Conservation (phyloP, 1,140 invertebrate species). For the Daktulosphaira vitifoliae region DNA sequence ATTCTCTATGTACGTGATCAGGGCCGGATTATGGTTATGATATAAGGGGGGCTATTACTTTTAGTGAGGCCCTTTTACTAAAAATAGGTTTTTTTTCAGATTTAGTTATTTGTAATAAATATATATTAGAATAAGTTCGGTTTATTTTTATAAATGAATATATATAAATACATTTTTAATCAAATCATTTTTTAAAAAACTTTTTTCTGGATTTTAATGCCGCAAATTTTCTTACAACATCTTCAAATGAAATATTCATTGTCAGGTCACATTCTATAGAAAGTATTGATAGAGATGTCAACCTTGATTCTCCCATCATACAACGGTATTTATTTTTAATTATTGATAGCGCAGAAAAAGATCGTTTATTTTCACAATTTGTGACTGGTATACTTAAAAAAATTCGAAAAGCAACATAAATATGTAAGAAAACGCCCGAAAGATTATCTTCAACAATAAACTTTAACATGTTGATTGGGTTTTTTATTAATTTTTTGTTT, state of each 20-base stretch:
- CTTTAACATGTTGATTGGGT: not conserved
- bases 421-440: not conserved
- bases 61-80: not conserved
- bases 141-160: not conserved
- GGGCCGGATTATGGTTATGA: not conserved
- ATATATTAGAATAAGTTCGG: not conserved
- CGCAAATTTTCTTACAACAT: not conserved
- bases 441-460: no score
- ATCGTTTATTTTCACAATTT: no score
- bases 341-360: no score
- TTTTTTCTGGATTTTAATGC: not conserved
- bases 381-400: constrained; percentile 1
- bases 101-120: not conserved
- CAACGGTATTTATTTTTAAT: no score
- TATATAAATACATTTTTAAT: not conserved
- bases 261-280: not conserved
- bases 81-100: not conserved
- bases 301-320: constrained; percentile 2
- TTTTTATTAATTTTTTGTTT: constrained; percentile 4
- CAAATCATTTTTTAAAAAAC: not conserved
- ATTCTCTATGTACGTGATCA: no score
- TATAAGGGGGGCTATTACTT: not conserved
- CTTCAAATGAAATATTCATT: not conserved
- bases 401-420: not conserved
- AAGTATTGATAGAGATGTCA: not conserved